phyloP scores from a whole-genome alignment of 1,140 invertebrate species.

The Pseudomyrmex sp. region DNA sequence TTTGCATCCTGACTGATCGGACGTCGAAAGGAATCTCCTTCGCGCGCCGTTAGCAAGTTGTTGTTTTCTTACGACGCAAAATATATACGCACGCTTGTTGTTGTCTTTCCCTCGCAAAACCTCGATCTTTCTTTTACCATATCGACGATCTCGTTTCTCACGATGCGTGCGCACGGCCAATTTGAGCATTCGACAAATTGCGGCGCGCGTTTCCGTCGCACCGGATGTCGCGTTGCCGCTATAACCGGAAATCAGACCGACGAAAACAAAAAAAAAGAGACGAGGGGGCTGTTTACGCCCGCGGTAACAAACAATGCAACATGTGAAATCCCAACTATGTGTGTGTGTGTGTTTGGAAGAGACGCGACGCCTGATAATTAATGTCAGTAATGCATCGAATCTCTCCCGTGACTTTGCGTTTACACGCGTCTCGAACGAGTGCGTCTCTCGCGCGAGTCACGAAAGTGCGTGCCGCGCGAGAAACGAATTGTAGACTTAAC shows the following conservation, averaged over 20 bases:
- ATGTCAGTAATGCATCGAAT: slow-evolving; percentile 16
- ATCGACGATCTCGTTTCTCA: slow-evolving; percentile 15
- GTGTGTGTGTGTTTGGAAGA: slow-evolving; percentile 9
- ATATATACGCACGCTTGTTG: too few species aligned
- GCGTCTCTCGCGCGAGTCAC: neutral
- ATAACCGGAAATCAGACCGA: slow-evolving; percentile 34
- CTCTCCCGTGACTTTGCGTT: slow-evolving; percentile 1
- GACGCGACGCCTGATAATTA: slow-evolving; percentile 47
- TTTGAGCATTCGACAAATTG: neutral
- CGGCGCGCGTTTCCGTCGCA: slow-evolving; percentile 8
- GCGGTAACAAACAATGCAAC: slow-evolving; percentile 34
- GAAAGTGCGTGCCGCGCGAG: neutral
- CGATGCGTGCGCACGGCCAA: neutral
- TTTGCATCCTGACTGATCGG: too few species aligned
- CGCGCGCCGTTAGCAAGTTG: too few species aligned
- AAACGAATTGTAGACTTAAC: neutral
- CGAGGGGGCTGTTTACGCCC: too few species aligned
- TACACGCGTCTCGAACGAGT: neutral
- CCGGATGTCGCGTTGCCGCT: slow-evolving; percentile 13
- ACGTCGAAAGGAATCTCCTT: too few species aligned
- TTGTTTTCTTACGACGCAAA: too few species aligned
- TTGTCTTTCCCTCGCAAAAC: too few species aligned
- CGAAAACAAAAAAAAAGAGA: slow-evolving; percentile 6
- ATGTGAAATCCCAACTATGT: slow-evolving; percentile 36
- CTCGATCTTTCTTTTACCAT: too few species aligned